Base-by-base conservation (phyloP, 2,797 vertebrate genomes). In the Onychomys leucogaster region DNA sequence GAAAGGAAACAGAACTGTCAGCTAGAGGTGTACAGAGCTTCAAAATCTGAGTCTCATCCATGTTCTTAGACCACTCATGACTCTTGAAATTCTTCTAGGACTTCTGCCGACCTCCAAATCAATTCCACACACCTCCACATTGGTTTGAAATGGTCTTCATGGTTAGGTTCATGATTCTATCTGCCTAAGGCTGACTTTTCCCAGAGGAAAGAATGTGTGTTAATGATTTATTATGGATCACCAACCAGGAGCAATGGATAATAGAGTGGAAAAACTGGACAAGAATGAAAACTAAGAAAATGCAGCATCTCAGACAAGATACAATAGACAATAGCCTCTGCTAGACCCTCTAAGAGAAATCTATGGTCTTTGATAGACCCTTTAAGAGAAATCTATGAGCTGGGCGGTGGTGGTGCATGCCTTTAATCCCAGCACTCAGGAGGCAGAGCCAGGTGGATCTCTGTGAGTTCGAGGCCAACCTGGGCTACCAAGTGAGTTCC, bases 1-100 rank as follows among this genome's bases (percentile, higher is more conserved):
- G 96, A 97, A 96, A 92, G 93, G 84, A 96, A 94, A 76, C 88
- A 92, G 90, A 95, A 93, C 87, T 97, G 88, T 96, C 87, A 95
- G 88, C 80, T 81, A 75, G 87, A 84, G 55, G 77, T 96, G 25
- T 46, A 16, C 63, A 93, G 91, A 96, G 88, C 94, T 97, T 82
- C 1, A n/a, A 94, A 95, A 95, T 96, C 80, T 88, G 85, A 90
- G 69, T 78, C 89, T 57, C 32, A 63, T 94, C n/a, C 14, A 27
- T 90, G 32, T 21, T 91, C 88, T 69, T 63, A 69, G 67, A 81
- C 77, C 52, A 77, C 91, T 86, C 32, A 13, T 37, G 25, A 88
- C 46, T 71, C 27, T 88, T 73, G 25, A 86, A 92, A 89, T 59
- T 84, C 91, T 83, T 94, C 88, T 84, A 85, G 25, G 55, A 69